Conservation (phyloP, 2,113 vertebrate genomes). For the Podarcis cretensis region DNA sequence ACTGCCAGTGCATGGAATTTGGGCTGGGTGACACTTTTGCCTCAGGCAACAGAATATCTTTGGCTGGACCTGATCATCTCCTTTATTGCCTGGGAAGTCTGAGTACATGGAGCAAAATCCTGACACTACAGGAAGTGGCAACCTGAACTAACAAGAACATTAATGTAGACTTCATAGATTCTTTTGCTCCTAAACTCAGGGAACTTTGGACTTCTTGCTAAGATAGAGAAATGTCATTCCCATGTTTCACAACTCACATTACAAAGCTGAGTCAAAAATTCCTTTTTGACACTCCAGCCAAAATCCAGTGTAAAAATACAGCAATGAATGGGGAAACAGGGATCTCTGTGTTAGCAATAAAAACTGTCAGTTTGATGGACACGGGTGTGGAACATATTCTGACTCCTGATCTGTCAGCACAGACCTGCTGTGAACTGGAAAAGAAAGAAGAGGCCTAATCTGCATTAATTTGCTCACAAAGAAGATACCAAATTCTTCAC, state of each 20-base stretch:
- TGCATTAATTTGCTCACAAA: neutral
- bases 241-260: neutral
- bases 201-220: neutral
- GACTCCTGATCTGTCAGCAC: neutral
- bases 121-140: neutral
- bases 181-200: neutral
- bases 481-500: slow-evolving; percentile 5
- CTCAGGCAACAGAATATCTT: too few relatives aligned
- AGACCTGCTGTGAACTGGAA: neutral
- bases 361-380: neutral
- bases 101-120: neutral
- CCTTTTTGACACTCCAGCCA: neutral
- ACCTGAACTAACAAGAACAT: neutral
- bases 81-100: neutral
- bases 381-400: neutral
- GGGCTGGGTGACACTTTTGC: too few relatives aligned
- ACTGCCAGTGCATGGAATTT: too few relatives aligned
- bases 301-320: neutral
- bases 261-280: slow-evolving; percentile 20
- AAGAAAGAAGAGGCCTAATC: neutral
- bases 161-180: neutral
- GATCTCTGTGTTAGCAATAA: slow-evolving; percentile 7
- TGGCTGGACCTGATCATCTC: too few relatives aligned
- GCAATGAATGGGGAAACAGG: neutral
- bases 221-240: neutral